phyloP scores from a whole-genome alignment of 1,140 invertebrate species.

The Leptinotarsa defecta region DNA sequence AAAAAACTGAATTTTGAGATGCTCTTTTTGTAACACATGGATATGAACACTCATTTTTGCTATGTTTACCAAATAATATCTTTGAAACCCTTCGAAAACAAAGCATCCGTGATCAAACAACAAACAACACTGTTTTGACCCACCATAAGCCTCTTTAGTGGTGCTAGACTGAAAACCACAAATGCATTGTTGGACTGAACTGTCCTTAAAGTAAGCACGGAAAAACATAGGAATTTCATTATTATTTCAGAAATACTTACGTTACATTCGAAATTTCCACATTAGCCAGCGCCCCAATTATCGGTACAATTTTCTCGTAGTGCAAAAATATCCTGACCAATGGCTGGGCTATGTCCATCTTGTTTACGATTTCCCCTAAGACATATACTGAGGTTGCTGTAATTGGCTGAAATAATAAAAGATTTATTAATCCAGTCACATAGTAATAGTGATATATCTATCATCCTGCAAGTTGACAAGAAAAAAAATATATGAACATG shows the following conservation, averaged over 20 bases:
- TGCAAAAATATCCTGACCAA: constrained; percentile 83
- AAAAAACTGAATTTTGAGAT: too few species aligned
- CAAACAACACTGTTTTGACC: too few species aligned
- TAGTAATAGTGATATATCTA: not conserved
- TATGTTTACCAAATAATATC: too few species aligned
- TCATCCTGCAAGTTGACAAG: not conserved
- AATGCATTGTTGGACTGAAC: too few species aligned
- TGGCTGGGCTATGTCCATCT: constrained; percentile 85
- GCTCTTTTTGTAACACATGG: too few species aligned
- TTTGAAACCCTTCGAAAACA: too few species aligned
- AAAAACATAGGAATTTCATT: not conserved
- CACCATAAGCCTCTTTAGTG: too few species aligned
- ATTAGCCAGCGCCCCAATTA: constrained; percentile 79
- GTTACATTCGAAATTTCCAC: constrained; percentile 87
- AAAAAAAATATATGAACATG: not conserved
- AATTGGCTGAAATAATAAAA: constrained; percentile 69
- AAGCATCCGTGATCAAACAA: too few species aligned
- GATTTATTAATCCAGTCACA: not conserved
- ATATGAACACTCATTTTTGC: too few species aligned
- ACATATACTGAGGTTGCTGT: constrained; percentile 85
- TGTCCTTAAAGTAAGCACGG: too few species aligned
- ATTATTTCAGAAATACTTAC: constrained; percentile 62
- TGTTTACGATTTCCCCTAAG: constrained; percentile 84
- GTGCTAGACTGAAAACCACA: too few species aligned
- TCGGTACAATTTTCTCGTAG: constrained; percentile 80